Evolutionary conservation across 2,888 invertebrate genomes (phyloP).

Genomic region (Nymphalis c-album): DNA sequence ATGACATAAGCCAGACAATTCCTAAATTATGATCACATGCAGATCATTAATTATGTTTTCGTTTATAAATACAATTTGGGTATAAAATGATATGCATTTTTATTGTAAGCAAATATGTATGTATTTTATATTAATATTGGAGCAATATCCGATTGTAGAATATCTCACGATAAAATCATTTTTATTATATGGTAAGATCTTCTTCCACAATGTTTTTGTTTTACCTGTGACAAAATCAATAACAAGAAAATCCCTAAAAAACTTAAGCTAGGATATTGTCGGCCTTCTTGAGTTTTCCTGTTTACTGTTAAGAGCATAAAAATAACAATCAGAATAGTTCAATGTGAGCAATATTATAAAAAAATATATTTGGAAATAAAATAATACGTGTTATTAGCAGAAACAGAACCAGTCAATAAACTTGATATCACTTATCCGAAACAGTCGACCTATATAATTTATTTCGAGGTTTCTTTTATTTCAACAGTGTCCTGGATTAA

Average conservation of each 20-base stretch:
- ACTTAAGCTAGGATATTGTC: background rate
- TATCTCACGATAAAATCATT: too few species aligned
- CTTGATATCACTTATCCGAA: slow-evolving; percentile 22
- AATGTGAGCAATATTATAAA: background rate
- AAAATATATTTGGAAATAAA: background rate
- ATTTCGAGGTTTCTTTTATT: slow-evolving; percentile 60
- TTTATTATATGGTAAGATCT: too few species aligned
- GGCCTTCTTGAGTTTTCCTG: slow-evolving; percentile 2
- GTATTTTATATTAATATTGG: too few species aligned
- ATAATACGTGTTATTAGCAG: background rate
- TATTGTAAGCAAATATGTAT: background rate
- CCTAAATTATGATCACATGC: too few species aligned
- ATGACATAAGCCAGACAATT: too few species aligned
- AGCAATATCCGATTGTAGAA: too few species aligned
- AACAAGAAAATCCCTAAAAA: background rate
- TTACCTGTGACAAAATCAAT: too few species aligned
- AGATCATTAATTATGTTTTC: too few species aligned
- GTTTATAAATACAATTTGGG: too few species aligned
- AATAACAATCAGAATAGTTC: background rate
- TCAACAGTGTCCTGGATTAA: slow-evolving; percentile 39
- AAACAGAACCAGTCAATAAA: slow-evolving; percentile 19
- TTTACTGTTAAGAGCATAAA: background rate
- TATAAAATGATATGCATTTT: background rate
- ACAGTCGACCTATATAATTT: slow-evolving; percentile 65
- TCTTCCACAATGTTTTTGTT: too few species aligned